Base-by-base conservation (phyloP, 2,888 invertebrate genomes). In the Drosophila dives region DNA sequence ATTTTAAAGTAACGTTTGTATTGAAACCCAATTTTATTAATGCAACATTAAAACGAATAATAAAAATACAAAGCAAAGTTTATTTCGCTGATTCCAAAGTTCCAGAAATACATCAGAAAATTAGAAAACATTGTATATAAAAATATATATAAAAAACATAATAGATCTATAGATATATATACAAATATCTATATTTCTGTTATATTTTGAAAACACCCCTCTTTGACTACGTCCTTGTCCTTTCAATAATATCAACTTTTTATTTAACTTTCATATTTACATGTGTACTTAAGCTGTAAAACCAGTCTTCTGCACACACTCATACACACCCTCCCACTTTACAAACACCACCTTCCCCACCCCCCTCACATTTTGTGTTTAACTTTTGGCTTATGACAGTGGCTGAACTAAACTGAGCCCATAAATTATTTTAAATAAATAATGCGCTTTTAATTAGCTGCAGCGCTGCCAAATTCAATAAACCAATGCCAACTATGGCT, bases 361-460 rank as follows among this genome's bases (percentile, higher is more conserved):
- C 26, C n/a, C 5, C 40, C n/a, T 26, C 32, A 17, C 23, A 23
- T 36, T 67, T 54, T 63, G 34, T 86, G 64, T 89, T 86, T 86
- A 72, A 80, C 75, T 83, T 89, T 77, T 45, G 77, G 83, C 81
- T 81, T 84, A 65, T 49, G 65, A 50, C 60, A 69, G 74, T 81
- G 53, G 68, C 67, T 53, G 74, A 60, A 62, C 80, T 75, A 75
- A 70, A 64, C 45, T 55, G 58, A 73, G 59, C 40, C 72, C 83
- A 78, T 82, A 81, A 84, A 88, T 85, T 81, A 74, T 77, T 80
- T 84, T 74, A 60, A 63, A 75, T 85, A 86, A 86, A 77, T 89
- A 88, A 89, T 89, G 78, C 76, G 72, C 82, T 83, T 90, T 89
- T 90, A 90, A 89, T 89, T 90, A 89, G 87, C 85, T 90, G 70